Conservation (phyloP, 2,113 vertebrate genomes). For the Todiramphus saurophagus region DNA sequence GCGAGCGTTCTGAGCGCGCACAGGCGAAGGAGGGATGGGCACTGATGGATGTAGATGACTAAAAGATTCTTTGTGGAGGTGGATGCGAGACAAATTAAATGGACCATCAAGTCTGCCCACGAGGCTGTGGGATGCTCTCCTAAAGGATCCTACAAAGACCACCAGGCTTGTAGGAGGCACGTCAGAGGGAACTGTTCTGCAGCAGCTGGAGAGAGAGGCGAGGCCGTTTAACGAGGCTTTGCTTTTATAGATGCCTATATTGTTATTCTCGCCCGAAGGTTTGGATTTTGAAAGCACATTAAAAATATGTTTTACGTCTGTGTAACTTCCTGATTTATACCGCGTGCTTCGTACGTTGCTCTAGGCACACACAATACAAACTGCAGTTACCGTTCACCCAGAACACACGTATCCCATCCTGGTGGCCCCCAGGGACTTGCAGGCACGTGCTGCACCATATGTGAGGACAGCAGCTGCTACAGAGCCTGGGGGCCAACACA, state of each 20-base stretch:
- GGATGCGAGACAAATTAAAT: background rate
- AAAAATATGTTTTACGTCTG: slow-evolving; percentile 24
- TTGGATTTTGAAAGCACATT: background rate
- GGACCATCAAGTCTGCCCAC: background rate
- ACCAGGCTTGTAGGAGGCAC: background rate
- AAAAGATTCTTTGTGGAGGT: background rate
- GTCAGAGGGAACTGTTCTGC: background rate
- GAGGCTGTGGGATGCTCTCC: background rate
- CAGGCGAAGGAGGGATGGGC: background rate
- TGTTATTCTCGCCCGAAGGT: slow-evolving; percentile 34
- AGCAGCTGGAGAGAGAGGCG: fast-evolving
- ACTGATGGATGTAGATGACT: background rate
- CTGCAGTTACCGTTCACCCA: slow-evolving; percentile 16
- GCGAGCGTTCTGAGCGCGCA: background rate
- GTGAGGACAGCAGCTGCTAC: slow-evolving; percentile 24
- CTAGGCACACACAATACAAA: background rate
- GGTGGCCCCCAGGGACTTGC: background rate
- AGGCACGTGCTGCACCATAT: background rate
- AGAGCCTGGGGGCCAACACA: background rate
- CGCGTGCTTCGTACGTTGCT: background rate
- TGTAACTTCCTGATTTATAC: slow-evolving; percentile 36
- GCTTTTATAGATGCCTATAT: background rate
- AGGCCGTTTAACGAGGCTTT: background rate
- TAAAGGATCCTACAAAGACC: background rate
- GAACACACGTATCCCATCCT: background rate